Evolutionary conservation across 2,113 vertebrate genomes (phyloP).

Genomic region (Tapirus terrestris): DNA sequence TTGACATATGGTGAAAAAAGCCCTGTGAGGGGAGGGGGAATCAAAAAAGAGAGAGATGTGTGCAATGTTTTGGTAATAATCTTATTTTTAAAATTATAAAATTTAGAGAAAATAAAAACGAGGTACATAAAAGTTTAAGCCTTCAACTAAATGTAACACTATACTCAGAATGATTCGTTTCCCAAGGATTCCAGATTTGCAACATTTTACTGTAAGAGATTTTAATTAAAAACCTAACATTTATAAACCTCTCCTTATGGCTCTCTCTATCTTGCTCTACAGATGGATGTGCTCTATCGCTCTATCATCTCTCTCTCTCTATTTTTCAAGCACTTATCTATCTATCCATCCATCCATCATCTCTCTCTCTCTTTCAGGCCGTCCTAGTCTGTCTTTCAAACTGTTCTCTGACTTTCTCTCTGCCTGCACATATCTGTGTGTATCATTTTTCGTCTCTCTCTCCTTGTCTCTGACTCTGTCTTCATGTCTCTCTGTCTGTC

Average conservation of each 20-base stretch:
- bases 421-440: background rate
- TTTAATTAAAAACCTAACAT: background rate
- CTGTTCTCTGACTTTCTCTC: background rate
- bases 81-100: conserved; percentile 14
- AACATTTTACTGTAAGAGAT: background rate
- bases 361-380: background rate
- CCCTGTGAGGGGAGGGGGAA: background rate
- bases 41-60: background rate
- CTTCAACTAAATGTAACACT: background rate
- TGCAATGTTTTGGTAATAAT: background rate
- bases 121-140: background rate
- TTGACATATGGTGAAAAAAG: background rate
- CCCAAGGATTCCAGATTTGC: background rate
- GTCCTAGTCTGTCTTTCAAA: background rate
- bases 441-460: background rate
- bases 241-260: background rate
- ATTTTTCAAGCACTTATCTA: background rate
- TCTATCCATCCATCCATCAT: too few relatives aligned
- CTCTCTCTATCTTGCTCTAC: background rate
- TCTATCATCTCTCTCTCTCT: background rate
- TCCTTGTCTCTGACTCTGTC: background rate
- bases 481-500: background rate
- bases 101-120: conserved; percentile 13
- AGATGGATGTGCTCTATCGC: background rate
- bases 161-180: conserved; percentile 30